phyloP scores from a whole-genome alignment of 1,140 invertebrate genomes.

The Ceratina australensis region DNA sequence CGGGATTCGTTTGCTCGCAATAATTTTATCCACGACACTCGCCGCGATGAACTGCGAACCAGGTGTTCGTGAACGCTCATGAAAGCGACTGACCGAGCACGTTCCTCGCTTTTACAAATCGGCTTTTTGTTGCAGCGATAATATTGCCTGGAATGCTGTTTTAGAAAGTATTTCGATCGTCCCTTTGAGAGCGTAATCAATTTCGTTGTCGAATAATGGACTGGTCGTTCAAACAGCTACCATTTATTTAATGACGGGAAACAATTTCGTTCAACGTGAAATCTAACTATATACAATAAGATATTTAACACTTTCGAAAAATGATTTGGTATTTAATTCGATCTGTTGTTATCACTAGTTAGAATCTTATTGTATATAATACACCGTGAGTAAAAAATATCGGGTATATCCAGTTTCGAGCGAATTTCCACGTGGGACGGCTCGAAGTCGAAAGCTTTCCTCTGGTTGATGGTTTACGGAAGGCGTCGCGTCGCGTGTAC shows the following conservation, averaged over 20 bases:
- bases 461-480: constrained; percentile 59
- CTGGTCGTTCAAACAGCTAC: too few species aligned
- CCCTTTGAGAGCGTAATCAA: too few species aligned
- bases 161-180: too few species aligned
- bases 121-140: too few species aligned
- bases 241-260: too few species aligned
- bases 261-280: too few species aligned
- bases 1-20: constrained; percentile 29
- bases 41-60: not conserved
- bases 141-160: not conserved
- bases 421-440: constrained; percentile 7
- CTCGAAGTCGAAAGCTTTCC: constrained; percentile 6
- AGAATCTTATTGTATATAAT: too few species aligned
- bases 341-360: too few species aligned
- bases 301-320: too few species aligned
- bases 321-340: too few species aligned
- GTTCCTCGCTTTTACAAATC: not conserved
- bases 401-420: not conserved
- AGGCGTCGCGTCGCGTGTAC: constrained; percentile 62
- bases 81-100: not conserved
- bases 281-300: too few species aligned
- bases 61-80: not conserved
- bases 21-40: constrained; percentile 16
- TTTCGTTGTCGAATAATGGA: not conserved
- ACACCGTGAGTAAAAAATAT: too few species aligned